These are phyloP conservation scores for Argyrosomus japonicus DNA, from an alignment of 2,113 vertebrate species.

Conservation along the genomic window DNA sequence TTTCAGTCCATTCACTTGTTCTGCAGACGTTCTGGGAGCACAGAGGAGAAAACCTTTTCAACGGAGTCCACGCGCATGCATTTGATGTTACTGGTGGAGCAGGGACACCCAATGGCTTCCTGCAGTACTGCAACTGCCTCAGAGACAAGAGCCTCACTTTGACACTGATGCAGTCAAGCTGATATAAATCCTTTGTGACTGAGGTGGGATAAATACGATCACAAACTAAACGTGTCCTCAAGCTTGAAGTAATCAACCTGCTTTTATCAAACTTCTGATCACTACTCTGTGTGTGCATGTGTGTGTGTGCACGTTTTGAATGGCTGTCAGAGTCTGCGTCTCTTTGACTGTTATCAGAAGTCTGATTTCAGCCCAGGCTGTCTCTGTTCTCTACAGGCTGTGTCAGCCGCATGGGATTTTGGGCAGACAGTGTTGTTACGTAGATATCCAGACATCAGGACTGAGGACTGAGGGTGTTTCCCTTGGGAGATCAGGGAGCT, in stretches of 20 bases:
- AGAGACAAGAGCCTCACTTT: not conserved
- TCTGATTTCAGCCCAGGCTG: constrained; percentile 38
- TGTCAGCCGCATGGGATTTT: constrained; percentile 50
- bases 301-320: constrained; percentile 2
- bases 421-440: constrained; percentile 49
- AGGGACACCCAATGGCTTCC: constrained; percentile 68
- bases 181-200: constrained; percentile 35
- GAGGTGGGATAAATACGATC: constrained; percentile 17
- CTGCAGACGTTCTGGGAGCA: not conserved
- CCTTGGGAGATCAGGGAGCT: constrained; percentile 59
- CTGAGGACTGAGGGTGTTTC: constrained; percentile 51
- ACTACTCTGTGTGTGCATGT: not conserved
- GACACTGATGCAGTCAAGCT: not conserved
- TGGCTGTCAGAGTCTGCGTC: constrained; percentile 27
- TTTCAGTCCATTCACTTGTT: constrained; percentile 44
- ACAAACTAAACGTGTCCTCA: not conserved
- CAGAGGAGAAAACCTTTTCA: constrained; percentile 24
- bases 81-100: constrained; percentile 65
- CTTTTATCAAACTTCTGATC: constrained; percentile 37
- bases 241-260: constrained; percentile 20
- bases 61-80: not conserved
- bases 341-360: constrained; percentile 54
- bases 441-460: constrained; percentile 63
- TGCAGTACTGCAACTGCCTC: constrained; percentile 36
- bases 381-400: constrained; percentile 48